Percentiles rank a stretch among this genome's conserved stretches.
phyloP scores from a whole-genome alignment of 2,888 invertebrate species.

The Eupithecia tripunctaria region DNA sequence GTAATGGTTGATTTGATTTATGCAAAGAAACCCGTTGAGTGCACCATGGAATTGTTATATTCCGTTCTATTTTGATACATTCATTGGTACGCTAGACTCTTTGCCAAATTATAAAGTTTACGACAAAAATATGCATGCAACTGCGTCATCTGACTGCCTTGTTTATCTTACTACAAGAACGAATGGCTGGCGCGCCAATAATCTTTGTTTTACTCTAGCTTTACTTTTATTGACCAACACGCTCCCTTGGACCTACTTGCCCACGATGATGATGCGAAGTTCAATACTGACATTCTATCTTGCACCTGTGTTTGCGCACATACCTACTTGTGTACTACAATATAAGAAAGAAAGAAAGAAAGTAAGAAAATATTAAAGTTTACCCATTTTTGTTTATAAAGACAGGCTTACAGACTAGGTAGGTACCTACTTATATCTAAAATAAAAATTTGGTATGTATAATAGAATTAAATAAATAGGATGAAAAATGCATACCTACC shows the following conservation, averaged over 20 bases:
- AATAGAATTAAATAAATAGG: too few relatives aligned
- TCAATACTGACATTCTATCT: conserved; percentile 7
- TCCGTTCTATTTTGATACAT: conserved; percentile 58
- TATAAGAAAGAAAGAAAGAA: too few relatives aligned
- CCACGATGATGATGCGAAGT: conserved; percentile 15
- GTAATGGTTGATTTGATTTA: conserved; percentile 28
- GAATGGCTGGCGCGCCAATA: conserved; percentile 39
- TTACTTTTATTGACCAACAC: conserved; percentile 35
- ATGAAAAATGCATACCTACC: too few relatives aligned
- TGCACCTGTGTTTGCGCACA: too few relatives aligned
- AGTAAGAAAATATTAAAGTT: too few relatives aligned
- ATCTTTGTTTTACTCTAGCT: conserved; percentile 36
- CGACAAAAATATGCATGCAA: conserved; percentile 74
- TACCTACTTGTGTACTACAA: too few relatives aligned
- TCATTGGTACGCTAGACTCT: conserved; percentile 69
- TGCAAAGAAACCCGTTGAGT: conserved; percentile 60
- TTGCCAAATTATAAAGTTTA: conserved; percentile 79
- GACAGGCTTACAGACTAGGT: too few relatives aligned
- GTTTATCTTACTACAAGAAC: conserved; percentile 47
- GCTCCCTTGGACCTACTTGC: conserved; percentile 17
- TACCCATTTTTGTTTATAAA: too few relatives aligned
- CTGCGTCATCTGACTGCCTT: conserved; percentile 61
- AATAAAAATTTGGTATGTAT: too few relatives aligned
- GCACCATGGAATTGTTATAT: conserved; percentile 75
- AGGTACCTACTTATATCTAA: too few relatives aligned